Conservation (phyloP, 2,888 invertebrate species). For the Acronicta aceris region DNA sequence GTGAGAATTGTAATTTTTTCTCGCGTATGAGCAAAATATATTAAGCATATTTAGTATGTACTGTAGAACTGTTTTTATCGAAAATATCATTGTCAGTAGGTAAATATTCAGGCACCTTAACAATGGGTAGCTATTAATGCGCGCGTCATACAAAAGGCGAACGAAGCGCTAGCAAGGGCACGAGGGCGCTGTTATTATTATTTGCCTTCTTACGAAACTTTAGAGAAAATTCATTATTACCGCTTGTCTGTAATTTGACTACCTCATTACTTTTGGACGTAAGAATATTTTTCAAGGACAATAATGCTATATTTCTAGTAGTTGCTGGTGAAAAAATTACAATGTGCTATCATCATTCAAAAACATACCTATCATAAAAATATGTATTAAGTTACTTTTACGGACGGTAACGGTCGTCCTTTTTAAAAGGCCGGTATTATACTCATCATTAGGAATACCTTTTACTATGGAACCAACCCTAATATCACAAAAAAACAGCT, state of each 20-base stretch:
- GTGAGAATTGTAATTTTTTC: conserved; percentile 5
- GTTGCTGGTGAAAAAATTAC: too few species aligned
- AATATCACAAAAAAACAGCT: too few species aligned
- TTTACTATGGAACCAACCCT: too few species aligned
- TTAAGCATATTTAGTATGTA: neutral
- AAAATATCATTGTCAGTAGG: conserved; percentile 1
- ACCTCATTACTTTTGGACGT: too few species aligned
- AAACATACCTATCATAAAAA: too few species aligned
- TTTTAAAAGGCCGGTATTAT: too few species aligned
- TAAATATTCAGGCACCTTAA: conserved; percentile 3
- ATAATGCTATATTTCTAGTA: too few species aligned
- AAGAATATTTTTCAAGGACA: too few species aligned
- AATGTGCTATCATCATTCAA: too few species aligned
- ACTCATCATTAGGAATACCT: too few species aligned
- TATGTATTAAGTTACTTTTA: too few species aligned
- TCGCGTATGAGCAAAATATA: conserved; percentile 2
- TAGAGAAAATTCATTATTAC: neutral
- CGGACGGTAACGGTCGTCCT: too few species aligned
- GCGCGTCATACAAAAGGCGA: neutral
- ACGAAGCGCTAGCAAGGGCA: neutral
- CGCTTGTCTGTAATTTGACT: neutral
- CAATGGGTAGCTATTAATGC: conserved; percentile 1
- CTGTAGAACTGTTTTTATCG: conserved; percentile 9
- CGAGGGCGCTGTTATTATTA: neutral
- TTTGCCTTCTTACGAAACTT: neutral